Evolutionary conservation across 2,797 vertebrate species (phyloP), one percentile per base, ranked within the genome.

Genomic region (Scolopax bukidnonensis): DNA sequence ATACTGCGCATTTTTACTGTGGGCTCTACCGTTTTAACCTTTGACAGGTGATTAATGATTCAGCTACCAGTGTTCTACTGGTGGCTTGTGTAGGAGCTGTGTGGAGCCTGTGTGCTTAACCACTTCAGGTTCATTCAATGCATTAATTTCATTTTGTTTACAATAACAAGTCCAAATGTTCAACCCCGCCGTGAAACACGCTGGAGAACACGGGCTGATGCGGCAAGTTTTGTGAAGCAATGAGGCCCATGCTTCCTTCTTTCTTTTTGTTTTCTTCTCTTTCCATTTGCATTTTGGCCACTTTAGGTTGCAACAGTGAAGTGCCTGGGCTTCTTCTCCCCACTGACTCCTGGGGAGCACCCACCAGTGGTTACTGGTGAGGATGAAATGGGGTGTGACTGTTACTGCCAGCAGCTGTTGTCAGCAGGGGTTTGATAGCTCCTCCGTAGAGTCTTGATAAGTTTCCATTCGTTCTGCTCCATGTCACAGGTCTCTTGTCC

Each of bases 41-140:
- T 88, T 33, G 38, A n/a, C 68, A 18, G 36, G 89, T 91, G 93
- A 95, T 95, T 51, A 90, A 97, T 94, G 96, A 75, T 60, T n/a
- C 79, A n/a, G 36, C 47, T 87, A 3, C 16, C 54, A 20, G 41
- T 30, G 57, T 56, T 88, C 68, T 76, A 27, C 77, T 56, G 74
- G 1, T 36, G 65, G 13, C 61, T 75, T 20, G 27, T 70, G 81
- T 11, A 20, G n/a, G 56, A 17, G 23, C 89, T 32, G 28, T 25
- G 71, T 48, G 89, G 56, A 43, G 85, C 63, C 24, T 36, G 36
- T 69, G 73, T 65, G 21, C 40, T 65, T 93, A 80, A 9, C 67
- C 64, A 50, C 75, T 93, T 80, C 51, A 17, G 56, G 56, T 50
- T 67, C 73, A 6, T 36, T 11, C 83, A 13, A 16, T 6, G 16